Conservation (phyloP, 2,797 vertebrate genomes). For the Otolemur crassicaudatus region DNA sequence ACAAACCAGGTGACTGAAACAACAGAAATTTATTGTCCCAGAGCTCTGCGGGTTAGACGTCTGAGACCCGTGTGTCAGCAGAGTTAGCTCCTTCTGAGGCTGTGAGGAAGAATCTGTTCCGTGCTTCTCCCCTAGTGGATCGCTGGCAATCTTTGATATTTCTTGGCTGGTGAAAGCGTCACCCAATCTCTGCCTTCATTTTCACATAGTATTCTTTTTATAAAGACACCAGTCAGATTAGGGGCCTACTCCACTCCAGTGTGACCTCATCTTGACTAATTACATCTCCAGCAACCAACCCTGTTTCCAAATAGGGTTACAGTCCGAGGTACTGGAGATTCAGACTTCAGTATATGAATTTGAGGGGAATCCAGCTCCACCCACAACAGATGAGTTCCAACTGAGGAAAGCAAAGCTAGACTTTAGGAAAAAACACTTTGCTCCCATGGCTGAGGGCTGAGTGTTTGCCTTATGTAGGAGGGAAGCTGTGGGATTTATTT, state of each 20-base stretch:
- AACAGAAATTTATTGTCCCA: not conserved
- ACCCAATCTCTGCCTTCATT: not conserved
- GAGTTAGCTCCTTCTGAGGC: not conserved
- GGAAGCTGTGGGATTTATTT: not conserved
- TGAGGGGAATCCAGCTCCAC: not conserved
- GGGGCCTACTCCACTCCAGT: not conserved
- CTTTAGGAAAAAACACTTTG: not conserved
- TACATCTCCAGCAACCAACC: not conserved
- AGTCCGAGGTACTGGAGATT: not conserved
- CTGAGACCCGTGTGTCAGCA: not conserved
- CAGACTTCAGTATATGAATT: not conserved
- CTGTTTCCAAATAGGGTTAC: not conserved
- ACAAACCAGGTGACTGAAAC: not conserved
- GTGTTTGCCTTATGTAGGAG: not conserved
- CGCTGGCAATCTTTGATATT: not conserved
- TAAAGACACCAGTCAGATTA: not conserved
- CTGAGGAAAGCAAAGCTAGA: not conserved
- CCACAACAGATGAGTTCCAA: not conserved
- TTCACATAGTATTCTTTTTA: not conserved
- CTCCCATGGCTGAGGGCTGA: not conserved
- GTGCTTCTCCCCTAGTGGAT: not conserved
- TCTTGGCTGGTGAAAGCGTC: not conserved
- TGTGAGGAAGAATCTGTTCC: not conserved
- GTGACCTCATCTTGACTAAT: not conserved
- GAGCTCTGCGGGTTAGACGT: not conserved